These are phyloP conservation scores for Mactromeris polynyma DNA, from an alignment of 2,888 invertebrate genomes.

Conservation along the genomic window DNA sequence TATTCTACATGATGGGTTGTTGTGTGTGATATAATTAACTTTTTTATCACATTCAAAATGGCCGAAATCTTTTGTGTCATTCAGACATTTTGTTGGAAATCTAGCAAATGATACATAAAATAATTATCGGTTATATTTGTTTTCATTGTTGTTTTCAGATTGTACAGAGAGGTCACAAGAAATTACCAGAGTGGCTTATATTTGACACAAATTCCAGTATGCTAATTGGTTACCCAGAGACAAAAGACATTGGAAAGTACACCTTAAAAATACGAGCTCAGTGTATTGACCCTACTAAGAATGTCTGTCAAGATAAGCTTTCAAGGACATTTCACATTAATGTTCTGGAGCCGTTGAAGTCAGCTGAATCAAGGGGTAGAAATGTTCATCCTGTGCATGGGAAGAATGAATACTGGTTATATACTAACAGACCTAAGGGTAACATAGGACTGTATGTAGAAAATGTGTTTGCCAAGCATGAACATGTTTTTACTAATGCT, in stretches of 20 bases:
- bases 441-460: slow-evolving; percentile 44
- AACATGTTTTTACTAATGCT: not conserved
- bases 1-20: too few species aligned
- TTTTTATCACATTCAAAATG: too few species aligned
- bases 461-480: slow-evolving; percentile 26
- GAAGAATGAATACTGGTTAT: slow-evolving; percentile 20
- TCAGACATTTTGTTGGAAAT: too few species aligned
- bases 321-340: slow-evolving; percentile 61
- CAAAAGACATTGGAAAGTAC: slow-evolving; percentile 55
- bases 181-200: slow-evolving; percentile 61
- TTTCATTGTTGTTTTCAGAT: slow-evolving; percentile 41
- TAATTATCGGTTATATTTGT: too few species aligned
- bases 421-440: slow-evolving; percentile 53
- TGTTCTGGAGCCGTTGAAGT: slow-evolving; percentile 60
- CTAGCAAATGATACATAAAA: too few species aligned
- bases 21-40: too few species aligned
- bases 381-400: slow-evolving; percentile 52
- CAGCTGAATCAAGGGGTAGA: slow-evolving; percentile 65
- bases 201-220: slow-evolving; percentile 55
- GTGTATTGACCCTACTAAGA: slow-evolving; percentile 50
- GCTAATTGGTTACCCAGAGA: slow-evolving; percentile 54
- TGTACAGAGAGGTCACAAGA: slow-evolving; percentile 55
- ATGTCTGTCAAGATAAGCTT: slow-evolving; percentile 57
- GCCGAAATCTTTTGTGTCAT: too few species aligned
- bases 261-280: slow-evolving; percentile 54